Percentiles rank a stretch among this genome's conserved stretches.
Evolutionary conservation across 2,888 invertebrate species (phyloP).

Genomic region (Spisula subtruncata): DNA sequence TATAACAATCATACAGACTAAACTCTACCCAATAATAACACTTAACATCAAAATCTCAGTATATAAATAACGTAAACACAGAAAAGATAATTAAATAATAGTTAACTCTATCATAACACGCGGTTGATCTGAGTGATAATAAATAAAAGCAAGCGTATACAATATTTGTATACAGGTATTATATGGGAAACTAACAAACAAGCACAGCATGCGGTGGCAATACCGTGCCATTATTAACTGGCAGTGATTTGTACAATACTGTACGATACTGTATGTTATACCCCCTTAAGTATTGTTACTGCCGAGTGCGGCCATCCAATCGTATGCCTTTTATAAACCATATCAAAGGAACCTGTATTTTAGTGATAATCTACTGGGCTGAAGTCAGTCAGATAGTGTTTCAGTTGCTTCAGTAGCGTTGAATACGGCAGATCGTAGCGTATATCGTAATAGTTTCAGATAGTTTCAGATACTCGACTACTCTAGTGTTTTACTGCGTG

Average conservation of each 20-base stretch:
- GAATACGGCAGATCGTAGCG: conserved; percentile 18
- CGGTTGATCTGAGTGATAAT: neutral
- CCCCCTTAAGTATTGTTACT: neutral
- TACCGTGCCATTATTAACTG: neutral
- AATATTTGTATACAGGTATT: neutral
- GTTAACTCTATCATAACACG: neutral
- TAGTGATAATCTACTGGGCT: conserved; percentile 51
- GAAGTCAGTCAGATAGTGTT: conserved; percentile 16
- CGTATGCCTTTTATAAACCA: conserved; percentile 29
- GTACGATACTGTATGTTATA: neutral
- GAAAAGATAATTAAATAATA: neutral
- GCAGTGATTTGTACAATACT: neutral
- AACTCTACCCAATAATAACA: too few relatives aligned
- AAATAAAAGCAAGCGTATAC: neutral
- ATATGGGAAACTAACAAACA: neutral
- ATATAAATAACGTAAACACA: neutral
- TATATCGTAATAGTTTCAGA: neutral
- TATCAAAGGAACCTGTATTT: conserved; percentile 36
- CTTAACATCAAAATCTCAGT: too few relatives aligned
- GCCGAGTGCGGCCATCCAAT: conserved; percentile 30
- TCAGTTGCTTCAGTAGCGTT: conserved; percentile 38
- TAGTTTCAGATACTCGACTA: too few relatives aligned
- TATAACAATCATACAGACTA: too few relatives aligned
- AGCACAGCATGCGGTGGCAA: neutral
- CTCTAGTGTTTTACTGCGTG: neutral